Evolutionary conservation across 2,113 vertebrate species (phyloP).

Genomic region (Bos taurus): DNA sequence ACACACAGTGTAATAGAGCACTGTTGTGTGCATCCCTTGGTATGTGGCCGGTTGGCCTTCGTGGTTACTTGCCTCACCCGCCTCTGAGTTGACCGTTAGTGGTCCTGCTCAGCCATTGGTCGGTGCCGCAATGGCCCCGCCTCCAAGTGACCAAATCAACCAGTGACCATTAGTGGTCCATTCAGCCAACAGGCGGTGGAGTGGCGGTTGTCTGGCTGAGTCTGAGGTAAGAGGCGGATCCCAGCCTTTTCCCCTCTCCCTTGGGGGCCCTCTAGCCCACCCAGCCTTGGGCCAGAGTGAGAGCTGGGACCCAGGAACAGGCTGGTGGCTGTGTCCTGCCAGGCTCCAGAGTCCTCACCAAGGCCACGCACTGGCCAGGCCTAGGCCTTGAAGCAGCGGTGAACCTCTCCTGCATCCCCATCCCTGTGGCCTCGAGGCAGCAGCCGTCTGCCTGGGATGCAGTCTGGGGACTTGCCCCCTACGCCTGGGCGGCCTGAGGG

Average conservation of each 20-base stretch:
- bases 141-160: not conserved
- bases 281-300: not conserved
- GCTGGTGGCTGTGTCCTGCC: not conserved
- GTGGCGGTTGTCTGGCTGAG: not conserved
- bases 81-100: not conserved
- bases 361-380: not conserved
- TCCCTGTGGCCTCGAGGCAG: not conserved
- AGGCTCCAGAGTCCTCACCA: not conserved
- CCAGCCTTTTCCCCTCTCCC: not conserved
- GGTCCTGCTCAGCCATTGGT: not conserved
- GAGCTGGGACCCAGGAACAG: not conserved
- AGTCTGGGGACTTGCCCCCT: not conserved
- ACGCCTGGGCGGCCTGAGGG: not conserved
- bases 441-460: not conserved
- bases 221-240: not conserved
- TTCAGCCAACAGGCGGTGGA: fast-evolving
- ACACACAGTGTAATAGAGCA: not conserved
- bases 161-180: not conserved
- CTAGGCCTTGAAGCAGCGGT: not conserved
- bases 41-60: not conserved
- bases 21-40: not conserved
- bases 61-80: not conserved
- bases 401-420: not conserved
- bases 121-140: not conserved
- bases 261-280: not conserved